Percentiles rank a stretch among this genome's conserved stretches.
These are phyloP conservation scores for Matsumurasca onukii DNA, from an alignment of 1,140 invertebrate genomes.

Conservation along the genomic window DNA sequence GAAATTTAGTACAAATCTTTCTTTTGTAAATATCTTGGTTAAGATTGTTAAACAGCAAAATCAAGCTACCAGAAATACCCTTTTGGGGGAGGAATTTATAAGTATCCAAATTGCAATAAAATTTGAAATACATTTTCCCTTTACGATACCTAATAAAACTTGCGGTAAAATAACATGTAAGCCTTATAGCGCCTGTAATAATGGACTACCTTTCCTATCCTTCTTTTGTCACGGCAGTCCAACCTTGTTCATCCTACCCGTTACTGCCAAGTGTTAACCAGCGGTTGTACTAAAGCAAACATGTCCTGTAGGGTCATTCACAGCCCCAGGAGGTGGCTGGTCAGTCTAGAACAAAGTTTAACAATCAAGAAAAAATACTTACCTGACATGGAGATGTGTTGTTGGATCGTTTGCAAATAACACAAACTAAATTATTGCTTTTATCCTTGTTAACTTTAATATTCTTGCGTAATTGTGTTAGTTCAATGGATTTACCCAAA, in stretches of 20 bases:
- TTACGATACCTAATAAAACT: too few species aligned
- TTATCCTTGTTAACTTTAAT: constrained; percentile 1
- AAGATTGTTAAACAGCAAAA: too few species aligned
- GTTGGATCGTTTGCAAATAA: constrained; percentile 28
- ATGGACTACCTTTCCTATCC: neutral
- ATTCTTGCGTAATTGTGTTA: constrained; percentile 24
- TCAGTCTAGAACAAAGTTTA: neutral
- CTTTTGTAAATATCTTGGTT: neutral
- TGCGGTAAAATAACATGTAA: too few species aligned
- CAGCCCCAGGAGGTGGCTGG: neutral
- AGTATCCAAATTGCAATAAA: too few species aligned
- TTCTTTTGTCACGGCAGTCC: neutral
- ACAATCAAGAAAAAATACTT: neutral
- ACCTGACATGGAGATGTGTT: constrained; percentile 21
- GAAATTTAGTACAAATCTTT: too few species aligned
- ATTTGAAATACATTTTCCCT: too few species aligned
- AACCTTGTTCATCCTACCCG: neutral
- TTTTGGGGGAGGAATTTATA: neutral
- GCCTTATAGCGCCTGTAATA: too few species aligned
- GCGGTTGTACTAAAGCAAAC: neutral
- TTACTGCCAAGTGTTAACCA: neutral
- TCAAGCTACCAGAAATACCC: too few species aligned
- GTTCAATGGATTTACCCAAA: constrained; percentile 30
- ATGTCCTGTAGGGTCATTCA: neutral
- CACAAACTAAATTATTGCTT: constrained; percentile 18